Evolutionary conservation across 1,140 invertebrate genomes (phyloP).

Genomic region (Dolichoris vasculosae): DNA sequence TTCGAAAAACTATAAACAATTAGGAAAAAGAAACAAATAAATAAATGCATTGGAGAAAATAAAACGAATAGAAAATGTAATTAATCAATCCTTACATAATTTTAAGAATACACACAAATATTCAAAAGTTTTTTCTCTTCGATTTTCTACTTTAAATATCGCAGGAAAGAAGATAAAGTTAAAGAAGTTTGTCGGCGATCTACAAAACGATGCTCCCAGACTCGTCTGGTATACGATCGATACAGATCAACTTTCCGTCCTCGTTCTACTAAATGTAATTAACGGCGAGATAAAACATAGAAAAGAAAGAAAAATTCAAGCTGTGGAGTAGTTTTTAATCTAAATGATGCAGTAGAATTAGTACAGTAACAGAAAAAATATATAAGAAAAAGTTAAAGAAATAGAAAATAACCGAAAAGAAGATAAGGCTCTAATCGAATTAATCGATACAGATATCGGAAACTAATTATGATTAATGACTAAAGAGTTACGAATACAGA

Average conservation of each 20-base stretch:
- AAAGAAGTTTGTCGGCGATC: background rate
- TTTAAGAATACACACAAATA: no score
- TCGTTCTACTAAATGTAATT: slow-evolving; percentile 13
- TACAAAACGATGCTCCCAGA: background rate
- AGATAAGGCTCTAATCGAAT: no score
- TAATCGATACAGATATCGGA: background rate
- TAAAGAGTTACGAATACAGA: background rate
- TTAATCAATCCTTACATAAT: no score
- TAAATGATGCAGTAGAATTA: background rate
- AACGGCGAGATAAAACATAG: background rate
- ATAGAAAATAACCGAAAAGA: background rate
- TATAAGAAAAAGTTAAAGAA: background rate
- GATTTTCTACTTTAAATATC: background rate
- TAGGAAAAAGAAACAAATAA: no score
- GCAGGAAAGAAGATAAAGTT: background rate
- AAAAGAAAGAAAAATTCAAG: background rate
- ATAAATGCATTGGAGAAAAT: no score
- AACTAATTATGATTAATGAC: slow-evolving; percentile 16
- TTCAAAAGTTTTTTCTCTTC: no score
- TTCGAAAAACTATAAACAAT: no score
- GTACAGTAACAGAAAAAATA: background rate
- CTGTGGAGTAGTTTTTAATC: slow-evolving; percentile 7
- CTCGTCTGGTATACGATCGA: background rate
- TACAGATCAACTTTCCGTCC: background rate
- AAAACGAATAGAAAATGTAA: no score